A percentile compares a stretch with the other conserved stretches of the same genome.
phyloP scores from a whole-genome alignment of 2,797 vertebrate genomes.

The Halcyon chelicuti region DNA sequence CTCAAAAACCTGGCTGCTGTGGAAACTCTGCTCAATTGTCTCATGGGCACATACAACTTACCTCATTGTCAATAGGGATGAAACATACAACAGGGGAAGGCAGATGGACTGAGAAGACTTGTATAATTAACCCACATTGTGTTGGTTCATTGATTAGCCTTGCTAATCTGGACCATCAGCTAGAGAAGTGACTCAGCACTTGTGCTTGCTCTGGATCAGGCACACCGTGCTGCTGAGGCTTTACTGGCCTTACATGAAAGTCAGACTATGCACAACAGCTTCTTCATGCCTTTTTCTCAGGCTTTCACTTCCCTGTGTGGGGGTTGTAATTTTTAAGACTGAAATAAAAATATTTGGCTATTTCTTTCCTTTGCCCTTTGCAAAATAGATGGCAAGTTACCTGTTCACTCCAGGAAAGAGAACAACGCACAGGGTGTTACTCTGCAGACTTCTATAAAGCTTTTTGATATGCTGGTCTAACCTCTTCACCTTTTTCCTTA shows the following conservation, averaged over 20 bases:
- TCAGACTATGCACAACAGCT: background rate
- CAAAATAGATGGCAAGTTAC: conserved; percentile 41
- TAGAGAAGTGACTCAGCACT: background rate
- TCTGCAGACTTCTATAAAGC: conserved; percentile 82
- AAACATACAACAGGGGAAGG: background rate
- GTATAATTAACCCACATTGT: background rate
- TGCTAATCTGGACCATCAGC: background rate
- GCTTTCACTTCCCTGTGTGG: background rate
- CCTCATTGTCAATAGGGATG: background rate
- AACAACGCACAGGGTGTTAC: conserved; percentile 84
- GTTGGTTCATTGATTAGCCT: background rate
- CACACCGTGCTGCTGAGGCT: background rate
- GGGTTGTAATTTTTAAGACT: background rate
- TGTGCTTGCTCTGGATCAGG: background rate
- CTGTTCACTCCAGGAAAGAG: conserved; percentile 82
- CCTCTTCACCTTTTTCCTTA: conserved; percentile 76
- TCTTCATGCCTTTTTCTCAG: background rate
- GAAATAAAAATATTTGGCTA: background rate
- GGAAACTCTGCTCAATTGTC: background rate
- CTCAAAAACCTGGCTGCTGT: background rate
- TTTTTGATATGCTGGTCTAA: conserved; percentile 82
- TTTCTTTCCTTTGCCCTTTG: background rate
- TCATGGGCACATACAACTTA: background rate
- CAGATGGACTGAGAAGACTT: background rate
- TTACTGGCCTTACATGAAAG: background rate